Evolutionary conservation across 2,888 invertebrate genomes (phyloP).

Genomic region (Limenitis arthemis): DNA sequence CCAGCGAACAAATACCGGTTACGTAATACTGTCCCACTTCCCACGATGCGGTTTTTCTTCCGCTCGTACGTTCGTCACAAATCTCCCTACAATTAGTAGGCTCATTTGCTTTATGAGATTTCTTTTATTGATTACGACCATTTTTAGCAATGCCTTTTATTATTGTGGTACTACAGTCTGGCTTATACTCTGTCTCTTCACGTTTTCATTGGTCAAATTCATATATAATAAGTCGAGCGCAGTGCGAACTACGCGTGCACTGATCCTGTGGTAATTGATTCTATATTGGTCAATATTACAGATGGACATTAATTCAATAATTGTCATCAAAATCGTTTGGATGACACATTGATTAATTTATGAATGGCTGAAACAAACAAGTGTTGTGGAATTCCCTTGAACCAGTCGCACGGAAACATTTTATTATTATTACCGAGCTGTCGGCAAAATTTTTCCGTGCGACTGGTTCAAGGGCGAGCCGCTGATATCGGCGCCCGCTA

Average conservation of each 20-base stretch:
- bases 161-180: too few species aligned
- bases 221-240: too few species aligned
- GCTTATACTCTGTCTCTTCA: too few species aligned
- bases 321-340: conserved; percentile 44
- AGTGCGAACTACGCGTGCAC: not conserved
- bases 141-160: not conserved
- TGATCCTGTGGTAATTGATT: not conserved
- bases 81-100: conserved; percentile 49
- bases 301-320: conserved; percentile 1
- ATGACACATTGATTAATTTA: conserved; percentile 59
- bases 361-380: conserved; percentile 61
- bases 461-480: conserved; percentile 73
- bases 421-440: too few species aligned
- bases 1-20: conserved; percentile 67
- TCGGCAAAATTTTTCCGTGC: conserved; percentile 73
- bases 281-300: not conserved
- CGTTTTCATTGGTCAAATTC: too few species aligned
- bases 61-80: conserved; percentile 45
- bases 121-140: too few species aligned
- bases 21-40: conserved; percentile 67
- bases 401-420: too few species aligned
- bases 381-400: conserved; percentile 66
- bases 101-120: conserved; percentile 30
- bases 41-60: conserved; percentile 45
- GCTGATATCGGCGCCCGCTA: conserved; percentile 72